Conservation (phyloP, 2,797 vertebrate genomes). For the Cetoscarus ocellatus region DNA sequence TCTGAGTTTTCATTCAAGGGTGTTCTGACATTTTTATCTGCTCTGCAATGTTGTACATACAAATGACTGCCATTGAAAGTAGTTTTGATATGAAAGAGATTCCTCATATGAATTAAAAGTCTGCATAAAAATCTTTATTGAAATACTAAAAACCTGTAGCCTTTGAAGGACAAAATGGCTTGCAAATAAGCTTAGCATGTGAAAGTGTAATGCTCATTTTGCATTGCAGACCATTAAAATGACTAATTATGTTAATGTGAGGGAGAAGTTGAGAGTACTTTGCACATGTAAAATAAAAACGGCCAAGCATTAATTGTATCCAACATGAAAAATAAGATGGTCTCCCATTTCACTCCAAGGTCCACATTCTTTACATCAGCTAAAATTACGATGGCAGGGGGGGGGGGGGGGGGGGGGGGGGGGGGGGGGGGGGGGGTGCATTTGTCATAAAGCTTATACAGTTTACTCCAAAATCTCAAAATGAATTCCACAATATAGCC, state of each 20-base stretch:
- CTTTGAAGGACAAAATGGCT: not conserved
- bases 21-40: not conserved
- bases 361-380: not conserved
- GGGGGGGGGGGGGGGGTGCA: no score
- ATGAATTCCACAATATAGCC: not conserved
- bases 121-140: not conserved
- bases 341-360: not conserved
- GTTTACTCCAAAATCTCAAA: not conserved
- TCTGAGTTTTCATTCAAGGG: slow-evolving; percentile 36
- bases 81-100: not conserved
- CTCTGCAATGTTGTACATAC: not conserved
- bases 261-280: no score
- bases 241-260: no score
- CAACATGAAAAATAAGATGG: not conserved
- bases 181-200: not conserved
- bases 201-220: not conserved
- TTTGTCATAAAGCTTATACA: slow-evolving; percentile 1
- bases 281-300: not conserved
- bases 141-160: not conserved
- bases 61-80: not conserved
- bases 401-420: no score
- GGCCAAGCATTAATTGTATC: not conserved
- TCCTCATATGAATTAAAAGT: not conserved
- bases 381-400: not conserved
- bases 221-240: no score